A percentile compares a stretch with the other conserved stretches of the same genome.
Conservation (phyloP, 2,113 vertebrate genomes). For the Gyps fulvus region DNA sequence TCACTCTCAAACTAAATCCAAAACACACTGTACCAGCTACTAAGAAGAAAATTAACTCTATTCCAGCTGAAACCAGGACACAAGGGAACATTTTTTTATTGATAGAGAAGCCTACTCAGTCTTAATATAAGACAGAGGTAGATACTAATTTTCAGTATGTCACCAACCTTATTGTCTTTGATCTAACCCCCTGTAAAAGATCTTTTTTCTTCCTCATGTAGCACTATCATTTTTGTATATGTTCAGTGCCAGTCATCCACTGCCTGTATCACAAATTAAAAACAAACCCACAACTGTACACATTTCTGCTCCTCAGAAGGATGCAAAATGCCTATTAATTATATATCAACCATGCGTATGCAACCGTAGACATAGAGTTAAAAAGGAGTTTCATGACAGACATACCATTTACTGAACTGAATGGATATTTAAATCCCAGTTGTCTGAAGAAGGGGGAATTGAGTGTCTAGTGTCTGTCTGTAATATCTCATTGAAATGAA, state of each 20-base stretch:
- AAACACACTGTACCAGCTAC: no score
- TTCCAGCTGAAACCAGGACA: no score
- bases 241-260: background rate
- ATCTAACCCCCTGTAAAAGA: background rate
- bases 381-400: slow-evolving; percentile 8
- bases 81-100: background rate
- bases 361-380: background rate
- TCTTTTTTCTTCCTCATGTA: background rate
- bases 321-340: background rate
- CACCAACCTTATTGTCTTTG: background rate
- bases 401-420: background rate
- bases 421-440: slow-evolving; percentile 48
- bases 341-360: background rate
- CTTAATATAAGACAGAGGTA: background rate
- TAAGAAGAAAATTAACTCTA: no score
- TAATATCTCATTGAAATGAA: slow-evolving; percentile 33
- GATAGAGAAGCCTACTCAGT: background rate
- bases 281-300: background rate
- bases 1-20: no score
- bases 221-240: background rate
- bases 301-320: background rate
- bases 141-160: background rate
- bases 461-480: slow-evolving; percentile 15
- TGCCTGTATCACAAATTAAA: background rate
- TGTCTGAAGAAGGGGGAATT: slow-evolving; percentile 12